Base-by-base conservation (phyloP, 2,113 vertebrate genomes). In the Poicephalus gulielmi region DNA sequence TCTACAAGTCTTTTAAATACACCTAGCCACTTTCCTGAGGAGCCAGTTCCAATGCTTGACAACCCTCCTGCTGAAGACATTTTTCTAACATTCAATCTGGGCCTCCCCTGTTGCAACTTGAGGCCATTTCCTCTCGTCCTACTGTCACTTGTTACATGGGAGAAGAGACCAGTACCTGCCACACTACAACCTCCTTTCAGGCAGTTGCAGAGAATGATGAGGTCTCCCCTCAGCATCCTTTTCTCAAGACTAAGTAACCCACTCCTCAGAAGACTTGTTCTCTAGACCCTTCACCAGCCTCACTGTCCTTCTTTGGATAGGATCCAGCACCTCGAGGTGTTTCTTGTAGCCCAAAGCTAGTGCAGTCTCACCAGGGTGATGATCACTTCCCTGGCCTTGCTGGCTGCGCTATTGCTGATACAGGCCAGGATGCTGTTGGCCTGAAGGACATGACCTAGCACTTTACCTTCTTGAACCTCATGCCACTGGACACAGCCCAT, bases 301-400 rank as follows among this genome's bases (percentile, higher is more conserved):
- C 1, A 1, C 1, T 49, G 3, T 10, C 31, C 22, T 59, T 4
- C 24, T 47, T 8, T 37, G 57, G 15, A 37, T 14, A 2, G 0
- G 2, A 17, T 75, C 5, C 18, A 30, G 11, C 18, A 55, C 33
- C 17, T 49, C 17, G 7, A 0, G 10, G 22, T 55, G 30, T 53
- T 25, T 78, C 18, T 28, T 73, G 43, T 11, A 30, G 7, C 3
- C 50, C 50, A 8, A 28, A 71, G 28, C 31, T 43, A 27, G 9
- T 84, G 39, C 8, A 4, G 17, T 10, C 24, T 75, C 28, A 17
- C 6, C 27, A 30, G 16, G 17, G 41, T 1, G 4, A 37, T 3
- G 5, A 33, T 47, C 25, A 6, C 20, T 10, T 1, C 1, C 1
- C 28, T 46, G 2, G 0, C 9, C 20, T 44, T 52, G 13, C 63